Percentiles rank a stretch among this genome's conserved stretches.
Conservation (phyloP, 2,113 vertebrate species). For the Lamprotornis superbus region DNA sequence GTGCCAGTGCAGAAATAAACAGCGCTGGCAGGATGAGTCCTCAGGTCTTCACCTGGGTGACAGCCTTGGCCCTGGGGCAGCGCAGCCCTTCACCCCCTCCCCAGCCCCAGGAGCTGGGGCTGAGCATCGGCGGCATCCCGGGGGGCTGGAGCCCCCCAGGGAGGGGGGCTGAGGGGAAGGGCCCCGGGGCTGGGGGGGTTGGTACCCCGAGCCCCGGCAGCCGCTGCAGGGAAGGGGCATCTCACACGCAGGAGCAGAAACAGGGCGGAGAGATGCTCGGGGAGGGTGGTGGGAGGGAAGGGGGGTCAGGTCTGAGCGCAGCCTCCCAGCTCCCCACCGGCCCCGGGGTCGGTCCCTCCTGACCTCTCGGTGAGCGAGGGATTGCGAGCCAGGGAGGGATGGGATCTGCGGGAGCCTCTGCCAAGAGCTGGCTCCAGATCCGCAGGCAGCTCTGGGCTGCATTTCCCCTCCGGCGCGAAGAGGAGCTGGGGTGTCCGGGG, state of each 20-base stretch:
- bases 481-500: constrained; percentile 38
- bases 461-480: constrained; percentile 44
- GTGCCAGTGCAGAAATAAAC: background rate
- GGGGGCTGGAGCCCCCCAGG: background rate
- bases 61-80: background rate
- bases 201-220: background rate
- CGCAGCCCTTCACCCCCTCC: background rate
- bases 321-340: background rate
- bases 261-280: background rate
- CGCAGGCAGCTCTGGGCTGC: constrained; percentile 48
- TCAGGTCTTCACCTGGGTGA: background rate
- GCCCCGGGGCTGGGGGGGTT: background rate
- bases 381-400: constrained; percentile 48
- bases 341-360: background rate
- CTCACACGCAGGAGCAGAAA: background rate
- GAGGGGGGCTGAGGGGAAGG: background rate
- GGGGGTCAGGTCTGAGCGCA: background rate
- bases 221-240: background rate
- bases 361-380: constrained; percentile 18
- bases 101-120: background rate
- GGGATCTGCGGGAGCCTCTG: constrained; percentile 50
- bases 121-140: background rate
- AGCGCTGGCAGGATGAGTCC: background rate
- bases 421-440: constrained; percentile 54
- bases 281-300: background rate